phyloP scores from a whole-genome alignment of 2,797 vertebrate species.

The Anguilla obscura region DNA sequence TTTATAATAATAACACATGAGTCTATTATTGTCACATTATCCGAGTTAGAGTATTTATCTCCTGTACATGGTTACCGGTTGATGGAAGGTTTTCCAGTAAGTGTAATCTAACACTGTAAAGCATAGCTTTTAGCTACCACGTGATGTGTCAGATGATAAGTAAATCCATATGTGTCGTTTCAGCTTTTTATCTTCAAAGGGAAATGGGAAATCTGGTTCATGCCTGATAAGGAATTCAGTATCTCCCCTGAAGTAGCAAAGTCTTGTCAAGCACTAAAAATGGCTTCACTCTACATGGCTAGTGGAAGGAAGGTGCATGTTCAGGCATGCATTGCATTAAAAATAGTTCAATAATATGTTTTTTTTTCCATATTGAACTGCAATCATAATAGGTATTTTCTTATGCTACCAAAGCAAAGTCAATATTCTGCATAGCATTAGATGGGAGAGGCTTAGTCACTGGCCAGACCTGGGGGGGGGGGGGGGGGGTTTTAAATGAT shows the following conservation, averaged over 20 bases:
- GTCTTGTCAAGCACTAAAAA: neutral
- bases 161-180: neutral
- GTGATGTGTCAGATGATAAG: neutral
- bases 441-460: neutral
- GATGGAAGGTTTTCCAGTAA: no score
- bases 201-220: neutral
- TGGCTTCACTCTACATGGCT: neutral
- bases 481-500: no score
- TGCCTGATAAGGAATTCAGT: neutral
- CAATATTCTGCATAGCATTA: neutral
- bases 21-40: no score
- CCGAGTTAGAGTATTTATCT: no score
- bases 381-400: neutral
- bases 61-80: no score
- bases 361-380: neutral
- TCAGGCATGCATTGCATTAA: neutral
- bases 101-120: no score
- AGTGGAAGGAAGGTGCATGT: neutral
- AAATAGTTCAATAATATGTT: neutral
- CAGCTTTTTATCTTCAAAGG: constrained; percentile 4
- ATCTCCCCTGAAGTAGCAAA: neutral
- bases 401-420: neutral
- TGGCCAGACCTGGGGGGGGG: neutral
- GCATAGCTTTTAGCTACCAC: no score
- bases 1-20: no score